A percentile compares a stretch with the other conserved stretches of the same genome.
phyloP scores from a whole-genome alignment of 2,113 vertebrate genomes.

The Sinosuthora webbiana region DNA sequence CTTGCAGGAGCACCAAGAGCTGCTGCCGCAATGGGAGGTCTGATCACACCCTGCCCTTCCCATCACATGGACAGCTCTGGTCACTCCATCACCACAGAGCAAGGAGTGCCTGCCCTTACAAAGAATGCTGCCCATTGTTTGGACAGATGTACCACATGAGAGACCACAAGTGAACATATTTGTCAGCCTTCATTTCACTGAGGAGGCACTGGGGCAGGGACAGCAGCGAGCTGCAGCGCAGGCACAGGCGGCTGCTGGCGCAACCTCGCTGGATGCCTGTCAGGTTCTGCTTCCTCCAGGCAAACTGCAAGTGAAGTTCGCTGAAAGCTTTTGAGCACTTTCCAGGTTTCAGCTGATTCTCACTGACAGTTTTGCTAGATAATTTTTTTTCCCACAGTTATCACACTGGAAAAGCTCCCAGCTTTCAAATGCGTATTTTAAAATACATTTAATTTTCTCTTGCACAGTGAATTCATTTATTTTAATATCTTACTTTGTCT shows the following conservation, averaged over 20 bases:
- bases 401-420: constrained; percentile 1
- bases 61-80: rapidly evolving
- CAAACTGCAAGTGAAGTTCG: constrained; percentile 25
- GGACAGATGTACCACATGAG: background rate
- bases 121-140: background rate
- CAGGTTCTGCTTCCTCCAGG: constrained; percentile 20
- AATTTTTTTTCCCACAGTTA: constrained; percentile 41
- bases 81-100: background rate
- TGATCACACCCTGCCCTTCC: background rate
- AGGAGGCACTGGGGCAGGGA: rapidly evolving
- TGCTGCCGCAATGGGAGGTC: background rate
- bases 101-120: background rate
- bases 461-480: constrained; percentile 18
- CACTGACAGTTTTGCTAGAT: constrained; percentile 18
- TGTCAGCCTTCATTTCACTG: background rate
- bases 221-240: background rate
- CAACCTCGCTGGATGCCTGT: background rate
- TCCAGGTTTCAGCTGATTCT: constrained; percentile 52
- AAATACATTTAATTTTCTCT: constrained; percentile 23
- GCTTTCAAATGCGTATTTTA: constrained; percentile 6
- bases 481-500: constrained; percentile 5
- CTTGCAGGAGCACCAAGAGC: background rate
- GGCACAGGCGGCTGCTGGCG: background rate
- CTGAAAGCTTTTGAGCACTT: constrained; percentile 34
- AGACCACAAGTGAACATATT: background rate